Evolutionary conservation across 2,113 vertebrate species (phyloP).

Genomic region (Hoplias malabaricus): DNA sequence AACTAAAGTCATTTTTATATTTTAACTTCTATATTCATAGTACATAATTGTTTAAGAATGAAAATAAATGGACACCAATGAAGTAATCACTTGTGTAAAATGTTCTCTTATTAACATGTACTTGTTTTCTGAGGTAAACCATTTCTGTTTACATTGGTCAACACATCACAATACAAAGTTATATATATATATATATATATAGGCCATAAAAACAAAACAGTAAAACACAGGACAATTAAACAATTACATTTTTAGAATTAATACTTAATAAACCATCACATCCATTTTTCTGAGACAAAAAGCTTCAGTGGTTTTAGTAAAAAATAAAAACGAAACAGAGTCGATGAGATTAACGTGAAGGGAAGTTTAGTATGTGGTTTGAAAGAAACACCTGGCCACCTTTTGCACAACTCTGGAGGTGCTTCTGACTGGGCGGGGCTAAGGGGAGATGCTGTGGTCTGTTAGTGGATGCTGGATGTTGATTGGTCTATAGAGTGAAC

Average conservation of each 20-base stretch:
- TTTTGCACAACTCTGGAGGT: constrained; percentile 1
- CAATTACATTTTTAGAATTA: constrained; percentile 67
- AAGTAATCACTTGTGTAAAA: constrained; percentile 77
- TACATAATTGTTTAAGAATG: constrained; percentile 82
- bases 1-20: constrained; percentile 76
- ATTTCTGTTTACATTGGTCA: constrained; percentile 68
- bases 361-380: constrained; percentile 62
- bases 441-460: constrained; percentile 27
- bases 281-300: constrained; percentile 63
- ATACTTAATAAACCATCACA: constrained; percentile 58
- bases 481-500: constrained; percentile 41
- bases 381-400: constrained; percentile 50
- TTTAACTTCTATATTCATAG: constrained; percentile 79
- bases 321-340: constrained; percentile 58
- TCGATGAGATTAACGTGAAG: constrained; percentile 57
- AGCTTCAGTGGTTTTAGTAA: constrained; percentile 70
- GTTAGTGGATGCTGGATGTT: constrained; percentile 41
- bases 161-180: constrained; percentile 76
- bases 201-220: constrained; percentile 63
- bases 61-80: constrained; percentile 76
- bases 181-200: constrained; percentile 69
- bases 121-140: constrained; percentile 46
- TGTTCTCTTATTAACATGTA: constrained; percentile 49
- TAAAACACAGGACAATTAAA: constrained; percentile 74
- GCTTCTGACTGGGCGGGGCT: constrained; percentile 1